Conservation (phyloP, 2,113 vertebrate genomes). For the Carlito syrichta region DNA sequence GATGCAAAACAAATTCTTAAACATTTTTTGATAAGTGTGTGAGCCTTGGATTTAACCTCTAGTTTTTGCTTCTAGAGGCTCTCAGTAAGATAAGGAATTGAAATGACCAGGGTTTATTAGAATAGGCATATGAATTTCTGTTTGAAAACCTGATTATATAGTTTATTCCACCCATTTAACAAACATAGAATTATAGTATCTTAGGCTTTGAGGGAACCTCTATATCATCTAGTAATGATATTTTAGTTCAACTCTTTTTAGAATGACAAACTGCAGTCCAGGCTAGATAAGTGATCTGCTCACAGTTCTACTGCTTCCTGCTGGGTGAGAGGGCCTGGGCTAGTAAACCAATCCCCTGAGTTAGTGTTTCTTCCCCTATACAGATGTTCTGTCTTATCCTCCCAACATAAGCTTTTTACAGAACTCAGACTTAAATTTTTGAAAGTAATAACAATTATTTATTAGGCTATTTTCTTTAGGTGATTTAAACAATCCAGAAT, state of each 20-base stretch:
- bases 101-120: background rate
- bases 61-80: background rate
- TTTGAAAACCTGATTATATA: background rate
- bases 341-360: background rate
- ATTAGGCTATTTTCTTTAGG: background rate
- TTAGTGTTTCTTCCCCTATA: background rate
- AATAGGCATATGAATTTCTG: background rate
- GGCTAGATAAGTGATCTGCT: background rate
- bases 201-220: background rate
- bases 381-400: background rate
- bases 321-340: background rate
- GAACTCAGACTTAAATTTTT: background rate
- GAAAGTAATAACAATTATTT: background rate
- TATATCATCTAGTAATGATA: background rate
- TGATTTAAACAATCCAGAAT: background rate
- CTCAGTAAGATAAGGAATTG: background rate
- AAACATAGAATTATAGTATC: background rate
- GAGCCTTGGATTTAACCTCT: background rate
- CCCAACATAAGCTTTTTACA: background rate
- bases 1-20: background rate
- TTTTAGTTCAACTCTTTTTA: slow-evolving; percentile 24
- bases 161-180: slow-evolving; percentile 9
- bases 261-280: background rate
- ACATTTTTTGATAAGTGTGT: background rate
- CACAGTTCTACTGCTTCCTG: background rate